phyloP scores from a whole-genome alignment of 2,113 vertebrate species.

The Dipodomys spectabilis region DNA sequence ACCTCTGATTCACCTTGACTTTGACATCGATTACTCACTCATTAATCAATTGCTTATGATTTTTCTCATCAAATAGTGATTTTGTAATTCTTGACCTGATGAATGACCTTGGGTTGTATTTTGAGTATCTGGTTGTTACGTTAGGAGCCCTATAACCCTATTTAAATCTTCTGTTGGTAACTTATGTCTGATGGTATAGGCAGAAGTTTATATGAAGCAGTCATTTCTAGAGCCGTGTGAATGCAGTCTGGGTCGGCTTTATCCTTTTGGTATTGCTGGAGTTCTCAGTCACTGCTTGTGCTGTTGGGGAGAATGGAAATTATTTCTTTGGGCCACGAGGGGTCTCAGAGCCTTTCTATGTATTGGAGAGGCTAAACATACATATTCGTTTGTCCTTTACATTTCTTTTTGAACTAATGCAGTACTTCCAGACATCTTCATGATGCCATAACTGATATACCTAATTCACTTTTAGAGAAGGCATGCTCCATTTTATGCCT shows the following conservation, averaged over 20 bases:
- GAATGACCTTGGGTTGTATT: neutral
- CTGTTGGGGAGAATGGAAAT: neutral
- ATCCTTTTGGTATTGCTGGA: neutral
- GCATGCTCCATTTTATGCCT: neutral
- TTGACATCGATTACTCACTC: neutral
- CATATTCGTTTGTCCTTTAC: neutral
- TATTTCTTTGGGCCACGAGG: neutral
- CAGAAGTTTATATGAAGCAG: neutral
- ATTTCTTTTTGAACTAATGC: neutral
- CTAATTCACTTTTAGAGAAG: neutral
- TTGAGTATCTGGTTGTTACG: neutral
- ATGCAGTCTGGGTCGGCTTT: neutral
- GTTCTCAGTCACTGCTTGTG: neutral
- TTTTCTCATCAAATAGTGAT: neutral
- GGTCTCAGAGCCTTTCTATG: neutral
- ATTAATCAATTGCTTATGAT: no score
- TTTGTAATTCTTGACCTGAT: neutral
- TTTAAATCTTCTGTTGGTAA: neutral
- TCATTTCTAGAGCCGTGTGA: neutral
- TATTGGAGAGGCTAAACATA: neutral
- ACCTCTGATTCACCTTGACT: neutral
- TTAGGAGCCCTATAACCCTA: neutral
- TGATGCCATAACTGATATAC: neutral
- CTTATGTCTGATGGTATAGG: neutral
- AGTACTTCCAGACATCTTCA: neutral